These are phyloP conservation scores for Papilio dardanus DNA, from an alignment of 1,140 invertebrate genomes.

Conservation along the genomic window DNA sequence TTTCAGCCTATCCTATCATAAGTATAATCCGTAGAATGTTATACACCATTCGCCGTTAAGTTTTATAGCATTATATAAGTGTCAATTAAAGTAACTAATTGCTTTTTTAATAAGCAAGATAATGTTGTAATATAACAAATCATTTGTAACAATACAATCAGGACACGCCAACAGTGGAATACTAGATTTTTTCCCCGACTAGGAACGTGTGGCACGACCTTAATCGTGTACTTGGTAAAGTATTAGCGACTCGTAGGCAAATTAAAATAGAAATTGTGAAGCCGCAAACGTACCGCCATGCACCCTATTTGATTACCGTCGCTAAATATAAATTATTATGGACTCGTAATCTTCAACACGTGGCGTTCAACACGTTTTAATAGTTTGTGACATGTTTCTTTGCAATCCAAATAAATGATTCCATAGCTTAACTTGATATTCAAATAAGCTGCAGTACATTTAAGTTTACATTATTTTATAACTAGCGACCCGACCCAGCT, in stretches of 20 bases:
- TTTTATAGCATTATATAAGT: not conserved
- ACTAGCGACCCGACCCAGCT: too few relatives aligned
- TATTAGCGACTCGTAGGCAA: conserved; percentile 44
- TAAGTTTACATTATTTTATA: too few relatives aligned
- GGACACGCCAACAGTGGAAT: conserved; percentile 1
- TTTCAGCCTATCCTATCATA: not conserved
- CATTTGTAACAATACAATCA: conserved; percentile 15
- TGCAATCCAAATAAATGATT: not conserved
- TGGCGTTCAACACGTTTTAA: conserved; percentile 24
- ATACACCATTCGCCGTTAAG: not conserved
- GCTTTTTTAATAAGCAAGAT: too few relatives aligned
- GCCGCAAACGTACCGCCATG: conserved; percentile 59
- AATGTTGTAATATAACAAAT: not conserved
- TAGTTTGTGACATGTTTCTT: not conserved
- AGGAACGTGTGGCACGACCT: conserved; percentile 1
- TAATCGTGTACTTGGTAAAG: conserved; percentile 36
- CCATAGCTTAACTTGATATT: not conserved
- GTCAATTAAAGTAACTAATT: too few relatives aligned
- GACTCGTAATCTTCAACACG: conserved; percentile 38
- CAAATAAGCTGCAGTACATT: too few relatives aligned
- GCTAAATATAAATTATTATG: conserved; percentile 56
- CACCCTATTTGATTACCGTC: conserved; percentile 59
- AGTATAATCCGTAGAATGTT: not conserved
- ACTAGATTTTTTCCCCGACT: conserved; percentile 6
- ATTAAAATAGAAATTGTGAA: conserved; percentile 54